Evolutionary conservation across 2,797 vertebrate genomes (phyloP).

Genomic region (Naso thynnoides): DNA sequence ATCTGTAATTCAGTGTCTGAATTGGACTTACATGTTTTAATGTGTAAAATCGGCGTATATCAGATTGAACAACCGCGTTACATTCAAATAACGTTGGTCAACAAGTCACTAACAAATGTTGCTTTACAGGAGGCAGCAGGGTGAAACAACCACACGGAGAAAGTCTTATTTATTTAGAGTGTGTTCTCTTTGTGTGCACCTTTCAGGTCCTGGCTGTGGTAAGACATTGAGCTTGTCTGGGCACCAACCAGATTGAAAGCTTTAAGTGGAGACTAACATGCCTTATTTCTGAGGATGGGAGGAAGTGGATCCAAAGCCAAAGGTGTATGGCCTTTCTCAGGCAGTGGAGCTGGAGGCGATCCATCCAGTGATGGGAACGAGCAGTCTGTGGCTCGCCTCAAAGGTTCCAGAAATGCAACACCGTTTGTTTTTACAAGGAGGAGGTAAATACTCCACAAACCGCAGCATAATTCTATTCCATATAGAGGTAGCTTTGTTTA

Average conservation of each 20-base stretch:
- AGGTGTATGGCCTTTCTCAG: slow-evolving; percentile 92
- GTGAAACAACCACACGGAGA: background rate
- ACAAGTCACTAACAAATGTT: background rate
- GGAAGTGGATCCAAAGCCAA: slow-evolving; percentile 94
- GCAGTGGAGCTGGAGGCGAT: slow-evolving; percentile 83
- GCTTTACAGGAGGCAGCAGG: background rate
- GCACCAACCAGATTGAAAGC: slow-evolving; percentile 48
- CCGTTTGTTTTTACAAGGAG: slow-evolving; percentile 95
- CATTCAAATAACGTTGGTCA: background rate
- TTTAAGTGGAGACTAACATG: slow-evolving; percentile 79
- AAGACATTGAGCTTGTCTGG: slow-evolving; percentile 44
- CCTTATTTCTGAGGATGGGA: slow-evolving; percentile 89
- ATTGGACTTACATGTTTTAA: no score
- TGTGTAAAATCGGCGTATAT: background rate
- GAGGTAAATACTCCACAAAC: slow-evolving; percentile 83
- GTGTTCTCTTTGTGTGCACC: slow-evolving; percentile 16
- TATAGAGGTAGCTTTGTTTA: background rate
- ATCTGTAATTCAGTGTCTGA: background rate
- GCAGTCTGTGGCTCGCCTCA: slow-evolving; percentile 89
- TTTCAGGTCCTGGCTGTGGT: slow-evolving; percentile 53
- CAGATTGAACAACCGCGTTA: background rate
- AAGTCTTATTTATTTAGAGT: slow-evolving; percentile 3
- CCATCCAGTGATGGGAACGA: slow-evolving; percentile 82
- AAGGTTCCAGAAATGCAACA: slow-evolving; percentile 86
- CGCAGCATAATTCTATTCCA: no score